phyloP scores from a whole-genome alignment of 1,140 invertebrate species.

The Cephus cinctus region DNA sequence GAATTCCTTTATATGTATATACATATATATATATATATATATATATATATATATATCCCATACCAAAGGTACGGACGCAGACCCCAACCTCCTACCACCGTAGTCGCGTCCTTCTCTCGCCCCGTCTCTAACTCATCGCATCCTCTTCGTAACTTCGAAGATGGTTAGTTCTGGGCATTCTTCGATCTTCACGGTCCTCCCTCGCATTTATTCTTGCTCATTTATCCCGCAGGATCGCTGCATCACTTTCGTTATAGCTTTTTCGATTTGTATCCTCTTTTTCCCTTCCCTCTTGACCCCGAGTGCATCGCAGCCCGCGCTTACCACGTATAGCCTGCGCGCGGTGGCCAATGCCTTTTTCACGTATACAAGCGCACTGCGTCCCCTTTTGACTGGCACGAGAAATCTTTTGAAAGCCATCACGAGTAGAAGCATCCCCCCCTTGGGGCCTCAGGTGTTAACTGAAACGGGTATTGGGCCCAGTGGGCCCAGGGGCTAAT shows the following conservation, averaged over 20 bases:
- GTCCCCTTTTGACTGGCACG: neutral
- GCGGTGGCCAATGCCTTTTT: too few relatives aligned
- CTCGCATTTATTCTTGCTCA: constrained; percentile 49
- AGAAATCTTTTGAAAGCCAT: neutral
- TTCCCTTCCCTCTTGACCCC: neutral
- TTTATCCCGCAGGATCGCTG: constrained; percentile 37
- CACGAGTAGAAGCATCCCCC: neutral
- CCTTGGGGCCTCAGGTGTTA: constrained; percentile 32
- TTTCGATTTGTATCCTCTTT: constrained; percentile 1
- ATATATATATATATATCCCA: too few relatives aligned
- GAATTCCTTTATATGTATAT: too few relatives aligned
- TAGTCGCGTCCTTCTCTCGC: neutral
- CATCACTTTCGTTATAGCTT: too few relatives aligned
- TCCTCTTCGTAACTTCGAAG: too few relatives aligned
- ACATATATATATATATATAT: too few relatives aligned
- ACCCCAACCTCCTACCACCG: too few relatives aligned
- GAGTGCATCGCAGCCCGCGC: too few relatives aligned
- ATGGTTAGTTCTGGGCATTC: constrained; percentile 44
- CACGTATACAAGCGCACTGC: neutral
- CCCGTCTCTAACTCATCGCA: too few relatives aligned
- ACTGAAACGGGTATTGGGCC: constrained; percentile 20
- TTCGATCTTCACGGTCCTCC: constrained; percentile 42
- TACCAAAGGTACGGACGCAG: too few relatives aligned
- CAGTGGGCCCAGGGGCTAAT: too few relatives aligned
- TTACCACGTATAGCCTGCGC: too few relatives aligned